These are phyloP conservation scores for Melinopterus prodromus DNA, from an alignment of 2,888 invertebrate genomes.

Conservation along the genomic window DNA sequence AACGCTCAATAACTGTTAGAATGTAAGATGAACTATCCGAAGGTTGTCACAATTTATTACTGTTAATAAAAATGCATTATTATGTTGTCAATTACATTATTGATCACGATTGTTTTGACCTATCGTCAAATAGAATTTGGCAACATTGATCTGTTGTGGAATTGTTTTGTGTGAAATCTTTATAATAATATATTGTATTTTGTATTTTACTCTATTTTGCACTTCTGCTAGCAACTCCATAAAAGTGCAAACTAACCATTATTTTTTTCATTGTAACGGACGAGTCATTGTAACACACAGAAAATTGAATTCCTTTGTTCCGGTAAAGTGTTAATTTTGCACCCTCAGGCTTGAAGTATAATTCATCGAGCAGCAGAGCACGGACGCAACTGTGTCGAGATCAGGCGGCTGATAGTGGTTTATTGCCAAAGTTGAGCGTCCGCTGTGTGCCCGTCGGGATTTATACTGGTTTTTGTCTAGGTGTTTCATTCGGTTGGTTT, in stretches of 20 bases:
- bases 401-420: slow-evolving; percentile 4
- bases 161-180: too few species aligned
- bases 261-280: background rate
- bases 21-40: slow-evolving; percentile 48
- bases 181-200: too few species aligned
- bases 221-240: background rate
- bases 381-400: background rate
- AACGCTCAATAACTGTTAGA: slow-evolving; percentile 51
- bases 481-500: background rate
- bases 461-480: background rate
- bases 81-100: too few species aligned
- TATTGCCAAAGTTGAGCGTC: background rate
- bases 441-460: background rate
- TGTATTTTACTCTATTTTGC: too few species aligned
- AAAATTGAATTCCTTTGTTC: background rate
- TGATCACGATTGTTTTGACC: too few species aligned
- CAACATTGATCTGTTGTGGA: too few species aligned
- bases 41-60: slow-evolving; percentile 57
- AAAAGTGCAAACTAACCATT: background rate
- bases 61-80: slow-evolving; percentile 48
- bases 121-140: too few species aligned
- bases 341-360: background rate
- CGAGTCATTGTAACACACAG: background rate
- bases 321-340: background rate
- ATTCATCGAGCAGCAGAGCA: background rate